Evolutionary conservation across 2,797 vertebrate genomes (phyloP), one percentile per base, ranked within the genome.

Genomic region (Galaxias olidus): DNA sequence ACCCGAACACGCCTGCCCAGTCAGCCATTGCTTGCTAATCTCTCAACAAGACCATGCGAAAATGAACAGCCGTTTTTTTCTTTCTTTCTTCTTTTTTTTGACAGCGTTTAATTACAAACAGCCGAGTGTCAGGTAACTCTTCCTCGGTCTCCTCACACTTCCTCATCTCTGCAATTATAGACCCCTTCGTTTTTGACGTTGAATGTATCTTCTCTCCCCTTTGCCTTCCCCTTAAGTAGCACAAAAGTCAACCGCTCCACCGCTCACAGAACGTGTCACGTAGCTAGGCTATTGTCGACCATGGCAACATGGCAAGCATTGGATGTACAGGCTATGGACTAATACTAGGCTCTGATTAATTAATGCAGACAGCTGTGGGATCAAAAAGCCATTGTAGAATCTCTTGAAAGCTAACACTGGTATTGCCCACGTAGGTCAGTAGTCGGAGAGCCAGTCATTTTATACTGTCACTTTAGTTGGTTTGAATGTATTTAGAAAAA

Each of bases 61-160:
- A 70, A 61, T 63, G 66, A 77, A 73, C 75, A 77, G 59, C 61
- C 53, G 30, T 30, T 30, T 30, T 6, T 30, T 30, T 6, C 30
- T 30, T 30, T 6, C 6, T 6, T 30, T 30, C 6, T 6, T 30
- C 6, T 30, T 6, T 30, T 30, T 72, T 83, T 76, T 72, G 71
- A 67, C 73, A 72, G 74, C 59, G 59, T 75, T 76, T 80, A 77
- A 88, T 84, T 79, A 76, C 56, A 79, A 84, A 68, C 55, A 72
- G 56, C 4, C 18, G 18, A 59, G 55, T 71, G 59, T 74, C 65
- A 73, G 63, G 61, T 66, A 50, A 63, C 58, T 59, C 47, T 48
- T 55, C 4, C 65, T 41, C 45, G 56, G 68, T 70, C 58, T 70
- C 68, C 68, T 72, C 70, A 48, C 64, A 57, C 72, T 51, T 78